Evolutionary conservation across 2,888 invertebrate genomes (phyloP).

Genomic region (Anaspis maculata): DNA sequence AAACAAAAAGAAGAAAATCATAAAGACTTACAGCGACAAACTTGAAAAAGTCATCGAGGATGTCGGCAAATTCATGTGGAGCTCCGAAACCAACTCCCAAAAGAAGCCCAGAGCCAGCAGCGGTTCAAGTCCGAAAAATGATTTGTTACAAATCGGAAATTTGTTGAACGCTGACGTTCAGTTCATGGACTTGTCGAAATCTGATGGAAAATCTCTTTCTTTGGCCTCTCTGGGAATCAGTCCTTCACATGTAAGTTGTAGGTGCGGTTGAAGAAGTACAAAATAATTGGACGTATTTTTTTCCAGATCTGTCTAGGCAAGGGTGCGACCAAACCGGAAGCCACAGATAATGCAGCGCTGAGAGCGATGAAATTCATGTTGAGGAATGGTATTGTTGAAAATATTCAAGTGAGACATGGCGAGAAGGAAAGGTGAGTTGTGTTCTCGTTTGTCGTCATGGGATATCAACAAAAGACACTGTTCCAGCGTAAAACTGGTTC

Average conservation of each 20-base stretch:
- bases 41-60: conserved; percentile 19
- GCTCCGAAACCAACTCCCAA: not conserved
- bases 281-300: conserved; percentile 5
- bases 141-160: conserved; percentile 24
- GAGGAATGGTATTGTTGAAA: conserved; percentile 13
- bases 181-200: conserved; percentile 18
- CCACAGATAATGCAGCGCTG: conserved; percentile 19
- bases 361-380: conserved; percentile 23
- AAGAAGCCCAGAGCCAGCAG: no score
- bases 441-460: no score
- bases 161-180: conserved; percentile 22
- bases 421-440: no score
- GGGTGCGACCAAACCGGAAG: conserved; percentile 11
- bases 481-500: no score
- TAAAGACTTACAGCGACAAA: conserved; percentile 22
- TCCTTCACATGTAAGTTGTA: conserved; percentile 26
- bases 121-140: conserved; percentile 19
- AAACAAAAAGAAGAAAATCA: conserved; percentile 22
- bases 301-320: conserved; percentile 29
- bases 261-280: not conserved
- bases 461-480: no score
- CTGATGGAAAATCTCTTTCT: conserved; percentile 18
- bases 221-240: conserved; percentile 24
- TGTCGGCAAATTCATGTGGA: conserved; percentile 13
- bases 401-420: no score